Percentiles rank a stretch among this genome's conserved stretches.
phyloP scores from a whole-genome alignment of 2,113 vertebrate genomes.

The Fukomys damarensis region DNA sequence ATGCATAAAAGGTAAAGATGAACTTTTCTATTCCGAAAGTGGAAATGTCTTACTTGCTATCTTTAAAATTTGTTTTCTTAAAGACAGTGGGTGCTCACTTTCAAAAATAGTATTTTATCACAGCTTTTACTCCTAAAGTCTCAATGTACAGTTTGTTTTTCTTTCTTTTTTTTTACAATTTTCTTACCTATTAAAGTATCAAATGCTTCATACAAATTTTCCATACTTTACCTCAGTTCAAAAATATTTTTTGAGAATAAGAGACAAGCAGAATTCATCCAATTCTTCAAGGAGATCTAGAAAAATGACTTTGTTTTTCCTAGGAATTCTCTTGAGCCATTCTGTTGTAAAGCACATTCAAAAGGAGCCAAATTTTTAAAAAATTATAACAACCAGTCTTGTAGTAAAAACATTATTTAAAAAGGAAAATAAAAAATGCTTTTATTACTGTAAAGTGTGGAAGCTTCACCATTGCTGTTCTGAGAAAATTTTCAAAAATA shows the following conservation, averaged over 20 bases:
- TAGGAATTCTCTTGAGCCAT: neutral
- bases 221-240: conserved; percentile 22
- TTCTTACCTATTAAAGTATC: neutral
- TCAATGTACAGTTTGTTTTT: neutral
- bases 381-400: neutral
- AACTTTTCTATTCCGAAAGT: neutral
- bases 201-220: conserved; percentile 13
- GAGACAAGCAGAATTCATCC: neutral
- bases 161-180: neutral
- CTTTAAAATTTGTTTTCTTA: neutral
- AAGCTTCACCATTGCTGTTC: neutral
- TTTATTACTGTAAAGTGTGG: neutral
- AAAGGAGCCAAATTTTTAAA: neutral
- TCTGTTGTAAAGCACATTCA: conserved; percentile 1
- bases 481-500: neutral
- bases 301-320: conserved; percentile 11
- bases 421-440: neutral
- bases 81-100: neutral
- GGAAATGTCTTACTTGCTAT: neutral
- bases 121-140: neutral
- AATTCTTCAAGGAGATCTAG: conserved; percentile 21
- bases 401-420: neutral
- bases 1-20: neutral
- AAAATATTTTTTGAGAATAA: conserved; percentile 16
- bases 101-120: neutral